Evolutionary conservation across 2,888 invertebrate species (phyloP).

Genomic region (Agonopterix subpropinquella): DNA sequence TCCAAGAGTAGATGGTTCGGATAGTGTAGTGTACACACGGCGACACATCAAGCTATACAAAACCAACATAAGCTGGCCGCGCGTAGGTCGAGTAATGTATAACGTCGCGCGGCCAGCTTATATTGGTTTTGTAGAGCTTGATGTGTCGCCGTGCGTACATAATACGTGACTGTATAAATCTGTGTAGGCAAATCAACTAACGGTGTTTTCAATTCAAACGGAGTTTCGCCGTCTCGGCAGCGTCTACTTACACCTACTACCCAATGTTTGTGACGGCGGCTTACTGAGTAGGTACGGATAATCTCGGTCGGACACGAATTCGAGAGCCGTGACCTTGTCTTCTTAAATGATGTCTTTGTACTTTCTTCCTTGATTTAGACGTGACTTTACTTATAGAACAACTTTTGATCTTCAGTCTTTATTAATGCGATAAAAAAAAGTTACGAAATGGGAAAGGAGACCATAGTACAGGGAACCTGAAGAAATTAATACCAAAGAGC

Average conservation of each 20-base stretch:
- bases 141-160: too few species aligned
- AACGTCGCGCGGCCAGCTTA: too few species aligned
- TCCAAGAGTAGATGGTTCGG: slow-evolving; percentile 9
- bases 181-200: slow-evolving; percentile 23
- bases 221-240: slow-evolving; percentile 36
- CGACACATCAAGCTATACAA: too few species aligned
- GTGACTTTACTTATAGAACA: too few species aligned
- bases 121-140: too few species aligned
- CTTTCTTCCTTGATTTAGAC: too few species aligned
- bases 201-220: slow-evolving; percentile 30
- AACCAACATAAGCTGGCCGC: too few species aligned
- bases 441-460: too few species aligned
- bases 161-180: slow-evolving; percentile 1
- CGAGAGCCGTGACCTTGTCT: slow-evolving; percentile 29
- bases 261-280: slow-evolving; percentile 30
- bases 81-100: too few species aligned
- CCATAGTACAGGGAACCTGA: too few species aligned
- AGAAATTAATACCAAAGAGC: slow-evolving; percentile 4
- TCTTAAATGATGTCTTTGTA: slow-evolving; percentile 3
- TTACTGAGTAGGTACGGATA: slow-evolving; percentile 17
- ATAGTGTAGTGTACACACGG: background rate
- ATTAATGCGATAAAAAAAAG: too few species aligned
- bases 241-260: slow-evolving; percentile 38
- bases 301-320: slow-evolving; percentile 19
- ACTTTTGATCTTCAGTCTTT: too few species aligned